Evolutionary conservation across 2,888 invertebrate species (phyloP).

Genomic region (Esperia sulphurella): DNA sequence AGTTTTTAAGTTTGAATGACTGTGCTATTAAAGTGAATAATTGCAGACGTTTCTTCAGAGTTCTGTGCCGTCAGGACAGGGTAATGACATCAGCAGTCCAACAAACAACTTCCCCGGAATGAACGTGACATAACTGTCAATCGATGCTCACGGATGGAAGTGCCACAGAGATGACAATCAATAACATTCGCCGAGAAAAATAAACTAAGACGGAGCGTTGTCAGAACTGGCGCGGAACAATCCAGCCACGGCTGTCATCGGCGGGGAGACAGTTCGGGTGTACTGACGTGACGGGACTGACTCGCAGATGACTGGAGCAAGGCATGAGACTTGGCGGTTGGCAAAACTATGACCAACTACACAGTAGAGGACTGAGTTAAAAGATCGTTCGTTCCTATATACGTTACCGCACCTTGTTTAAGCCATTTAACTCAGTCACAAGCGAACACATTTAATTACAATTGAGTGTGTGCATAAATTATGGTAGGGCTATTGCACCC

Average conservation of each 20-base stretch:
- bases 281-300: constrained; percentile 22
- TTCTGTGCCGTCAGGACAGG: no score
- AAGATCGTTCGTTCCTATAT: no score
- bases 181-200: constrained; percentile 23
- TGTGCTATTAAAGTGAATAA: no score
- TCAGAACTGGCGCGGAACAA: constrained; percentile 47
- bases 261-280: constrained; percentile 43
- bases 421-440: no score
- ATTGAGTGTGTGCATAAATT: no score
- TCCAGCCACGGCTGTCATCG: constrained; percentile 69
- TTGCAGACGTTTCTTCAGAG: no score
- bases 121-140: constrained; percentile 1
- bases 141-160: not conserved
- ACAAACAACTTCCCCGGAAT: constrained; percentile 6
- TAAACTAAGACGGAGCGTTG: constrained; percentile 30
- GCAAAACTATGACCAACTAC: not conserved
- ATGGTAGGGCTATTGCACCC: no score
- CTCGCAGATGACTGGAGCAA: constrained; percentile 5
- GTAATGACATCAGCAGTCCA: not conserved
- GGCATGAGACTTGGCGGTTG: constrained; percentile 15
- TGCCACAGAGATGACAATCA: constrained; percentile 19
- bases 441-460: no score
- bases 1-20: no score
- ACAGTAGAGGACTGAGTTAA: no score
- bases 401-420: no score